Conservation (phyloP, 2,113 vertebrate species). For the Fulica atra region DNA sequence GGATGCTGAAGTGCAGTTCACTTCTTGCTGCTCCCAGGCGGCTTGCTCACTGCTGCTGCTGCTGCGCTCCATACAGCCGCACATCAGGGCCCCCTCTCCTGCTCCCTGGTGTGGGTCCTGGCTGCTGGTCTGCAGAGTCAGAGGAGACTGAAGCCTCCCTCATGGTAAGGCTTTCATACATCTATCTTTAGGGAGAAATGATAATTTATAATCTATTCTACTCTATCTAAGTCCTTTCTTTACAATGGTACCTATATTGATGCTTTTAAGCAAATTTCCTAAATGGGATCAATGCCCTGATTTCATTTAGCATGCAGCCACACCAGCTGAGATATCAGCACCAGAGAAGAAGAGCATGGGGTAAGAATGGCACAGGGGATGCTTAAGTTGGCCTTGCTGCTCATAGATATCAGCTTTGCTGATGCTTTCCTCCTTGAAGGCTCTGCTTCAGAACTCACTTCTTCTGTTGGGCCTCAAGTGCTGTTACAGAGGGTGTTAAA, state of each 20-base stretch:
- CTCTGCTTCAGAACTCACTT: background rate
- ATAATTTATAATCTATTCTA: background rate
- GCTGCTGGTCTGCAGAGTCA: background rate
- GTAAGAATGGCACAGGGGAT: background rate
- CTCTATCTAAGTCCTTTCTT: background rate
- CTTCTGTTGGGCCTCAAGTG: background rate
- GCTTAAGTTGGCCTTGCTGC: background rate
- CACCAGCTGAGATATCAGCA: background rate
- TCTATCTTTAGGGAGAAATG: background rate
- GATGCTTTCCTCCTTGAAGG: background rate
- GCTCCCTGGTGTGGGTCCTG: accelerated
- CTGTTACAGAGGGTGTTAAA: background rate
- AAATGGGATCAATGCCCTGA: background rate
- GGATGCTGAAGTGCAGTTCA: accelerated
- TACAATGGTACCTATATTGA: background rate
- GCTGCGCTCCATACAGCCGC: accelerated
- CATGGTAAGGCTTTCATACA: background rate
- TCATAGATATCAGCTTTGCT: background rate
- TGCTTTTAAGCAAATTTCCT: background rate
- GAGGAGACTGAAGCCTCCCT: background rate
- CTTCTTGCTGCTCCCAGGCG: accelerated
- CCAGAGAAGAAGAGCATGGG: background rate
- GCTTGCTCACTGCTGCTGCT: background rate
- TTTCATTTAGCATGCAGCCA: background rate
- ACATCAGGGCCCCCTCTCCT: accelerated